phyloP scores from a whole-genome alignment of 1,140 invertebrate species.

The Papilio glaucus region DNA sequence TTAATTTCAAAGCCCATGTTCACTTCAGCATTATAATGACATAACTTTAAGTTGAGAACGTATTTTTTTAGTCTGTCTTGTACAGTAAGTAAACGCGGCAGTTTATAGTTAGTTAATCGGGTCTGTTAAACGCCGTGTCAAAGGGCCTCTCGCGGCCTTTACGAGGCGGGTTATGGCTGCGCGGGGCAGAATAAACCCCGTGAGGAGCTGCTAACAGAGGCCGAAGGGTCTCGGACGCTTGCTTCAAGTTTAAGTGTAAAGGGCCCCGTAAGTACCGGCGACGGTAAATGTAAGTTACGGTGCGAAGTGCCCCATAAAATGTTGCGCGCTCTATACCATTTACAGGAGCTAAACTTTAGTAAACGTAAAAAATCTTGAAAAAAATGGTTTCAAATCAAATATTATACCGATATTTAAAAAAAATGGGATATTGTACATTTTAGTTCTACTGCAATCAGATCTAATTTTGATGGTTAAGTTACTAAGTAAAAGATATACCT shows the following conservation, averaged over 20 bases:
- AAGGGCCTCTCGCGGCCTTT: constrained; percentile 49
- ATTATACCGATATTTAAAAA: too few species aligned
- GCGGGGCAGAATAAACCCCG: neutral
- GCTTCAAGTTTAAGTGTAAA: constrained; percentile 14
- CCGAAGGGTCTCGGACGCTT: constrained; percentile 26
- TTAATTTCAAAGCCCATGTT: too few species aligned
- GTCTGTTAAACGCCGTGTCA: constrained; percentile 49
- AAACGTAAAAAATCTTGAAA: neutral
- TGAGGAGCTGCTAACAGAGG: constrained; percentile 28
- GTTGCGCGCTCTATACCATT: constrained; percentile 3
- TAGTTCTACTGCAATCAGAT: too few species aligned
- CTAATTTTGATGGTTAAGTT: neutral
- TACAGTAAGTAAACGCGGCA: neutral
- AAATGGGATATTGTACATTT: neutral
- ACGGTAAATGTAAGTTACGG: constrained; percentile 25
- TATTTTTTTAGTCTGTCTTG: neutral
- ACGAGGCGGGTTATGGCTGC: constrained; percentile 48
- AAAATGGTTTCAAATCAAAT: too few species aligned
- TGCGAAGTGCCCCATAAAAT: constrained; percentile 29
- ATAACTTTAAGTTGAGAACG: neutral
- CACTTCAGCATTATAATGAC: too few species aligned
- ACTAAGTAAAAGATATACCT: too few species aligned
- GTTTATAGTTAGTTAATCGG: constrained; percentile 39
- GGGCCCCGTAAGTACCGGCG: neutral
- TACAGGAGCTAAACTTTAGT: constrained; percentile 1